A percentile compares a stretch with the other conserved stretches of the same genome.
Conservation (phyloP, 1,140 invertebrate species). For the Protaetia brevitarsis region DNA sequence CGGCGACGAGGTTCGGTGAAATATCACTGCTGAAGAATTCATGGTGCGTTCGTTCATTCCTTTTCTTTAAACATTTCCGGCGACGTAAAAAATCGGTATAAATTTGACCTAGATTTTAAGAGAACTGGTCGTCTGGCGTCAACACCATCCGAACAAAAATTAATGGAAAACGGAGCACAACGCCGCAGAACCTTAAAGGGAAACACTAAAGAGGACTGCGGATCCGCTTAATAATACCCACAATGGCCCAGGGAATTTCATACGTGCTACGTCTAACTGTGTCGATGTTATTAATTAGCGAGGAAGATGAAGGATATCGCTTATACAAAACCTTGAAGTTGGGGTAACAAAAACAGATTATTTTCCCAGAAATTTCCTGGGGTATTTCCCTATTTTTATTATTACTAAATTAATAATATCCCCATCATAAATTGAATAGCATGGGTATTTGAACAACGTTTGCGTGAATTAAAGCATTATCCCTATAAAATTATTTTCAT, state of each 20-base stretch:
- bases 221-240: neutral
- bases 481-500: too few species aligned
- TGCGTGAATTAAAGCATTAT: too few species aligned
- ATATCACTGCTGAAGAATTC: constrained; percentile 6
- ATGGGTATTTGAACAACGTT: neutral
- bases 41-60: neutral
- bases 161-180: constrained; percentile 3
- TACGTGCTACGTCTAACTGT: neutral
- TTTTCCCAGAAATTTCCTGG: too few species aligned
- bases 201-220: neutral
- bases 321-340: too few species aligned
- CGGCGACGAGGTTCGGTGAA: neutral
- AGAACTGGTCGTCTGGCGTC: neutral
- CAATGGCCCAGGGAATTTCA: neutral
- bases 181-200: neutral
- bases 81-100: constrained; percentile 10
- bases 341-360: too few species aligned
- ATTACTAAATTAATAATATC: too few species aligned
- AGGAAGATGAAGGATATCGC: neutral
- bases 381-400: too few species aligned
- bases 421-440: neutral
- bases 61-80: constrained; percentile 4
- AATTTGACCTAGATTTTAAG: constrained; percentile 10
- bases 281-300: neutral
- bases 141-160: constrained; percentile 7